Conservation (phyloP, 2,888 invertebrate species). For the Drosophila anomalata region DNA sequence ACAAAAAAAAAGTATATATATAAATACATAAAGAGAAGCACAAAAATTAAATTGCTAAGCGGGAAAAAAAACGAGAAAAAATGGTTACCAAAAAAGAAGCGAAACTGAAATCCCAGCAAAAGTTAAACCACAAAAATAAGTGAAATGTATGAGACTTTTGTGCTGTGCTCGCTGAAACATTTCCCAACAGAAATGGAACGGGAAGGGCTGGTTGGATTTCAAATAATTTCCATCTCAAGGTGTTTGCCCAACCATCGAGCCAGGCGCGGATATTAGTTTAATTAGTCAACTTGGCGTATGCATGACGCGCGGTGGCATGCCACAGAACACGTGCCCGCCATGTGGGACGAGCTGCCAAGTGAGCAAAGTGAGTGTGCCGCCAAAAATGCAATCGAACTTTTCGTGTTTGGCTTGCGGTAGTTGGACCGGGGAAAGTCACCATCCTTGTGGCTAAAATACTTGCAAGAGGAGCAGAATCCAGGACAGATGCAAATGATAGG, state of each 20-base stretch:
- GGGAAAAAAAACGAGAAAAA: constrained; percentile 34
- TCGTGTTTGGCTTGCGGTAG: constrained; percentile 41
- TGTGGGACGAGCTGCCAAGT: background rate
- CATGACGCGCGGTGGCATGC: constrained; percentile 37
- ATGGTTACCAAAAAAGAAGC: constrained; percentile 18
- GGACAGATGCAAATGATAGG: constrained; percentile 45
- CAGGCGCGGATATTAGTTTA: constrained; percentile 52
- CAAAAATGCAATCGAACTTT: constrained; percentile 47
- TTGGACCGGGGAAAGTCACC: constrained; percentile 23
- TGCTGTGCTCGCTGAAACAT: constrained; percentile 46
- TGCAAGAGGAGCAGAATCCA: constrained; percentile 39
- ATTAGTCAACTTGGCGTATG: constrained; percentile 64
- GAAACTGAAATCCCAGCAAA: constrained; percentile 44
- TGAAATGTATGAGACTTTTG: constrained; percentile 29
- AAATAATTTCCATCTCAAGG: constrained; percentile 47
- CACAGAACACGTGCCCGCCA: constrained; percentile 53
- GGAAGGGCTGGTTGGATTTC: constrained; percentile 8
- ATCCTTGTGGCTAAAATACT: constrained; percentile 11
- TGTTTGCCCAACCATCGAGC: constrained; percentile 47
- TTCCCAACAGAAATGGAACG: constrained; percentile 12
- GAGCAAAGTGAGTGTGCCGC: constrained; percentile 11
- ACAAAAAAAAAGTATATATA: constrained; percentile 23
- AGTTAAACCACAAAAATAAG: constrained; percentile 33
- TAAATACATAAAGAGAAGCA: constrained; percentile 44
- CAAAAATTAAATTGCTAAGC: constrained; percentile 70